Evolutionary conservation across 2,113 vertebrate species (phyloP).

Genomic region (Syngnathus floridae): DNA sequence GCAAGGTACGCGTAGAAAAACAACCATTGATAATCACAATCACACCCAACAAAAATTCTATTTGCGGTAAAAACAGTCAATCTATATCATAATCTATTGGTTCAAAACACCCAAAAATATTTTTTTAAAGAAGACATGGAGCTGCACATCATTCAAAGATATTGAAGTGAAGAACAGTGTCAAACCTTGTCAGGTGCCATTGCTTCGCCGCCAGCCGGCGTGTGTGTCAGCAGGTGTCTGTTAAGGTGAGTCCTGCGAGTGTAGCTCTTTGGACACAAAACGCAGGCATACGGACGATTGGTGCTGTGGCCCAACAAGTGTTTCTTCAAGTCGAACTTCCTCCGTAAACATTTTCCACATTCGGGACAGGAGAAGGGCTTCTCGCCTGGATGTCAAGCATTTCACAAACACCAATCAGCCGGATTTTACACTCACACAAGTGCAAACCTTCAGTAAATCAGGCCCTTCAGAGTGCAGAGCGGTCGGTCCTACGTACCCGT

Average conservation of each 20-base stretch:
- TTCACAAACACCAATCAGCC: not conserved
- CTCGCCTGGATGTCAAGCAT: constrained; percentile 47
- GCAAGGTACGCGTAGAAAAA: too few species aligned
- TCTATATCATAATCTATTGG: too few species aligned
- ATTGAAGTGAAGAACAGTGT: not conserved
- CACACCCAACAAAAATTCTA: too few species aligned
- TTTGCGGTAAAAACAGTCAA: too few species aligned
- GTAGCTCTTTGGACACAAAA: constrained; percentile 65
- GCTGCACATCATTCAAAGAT: not conserved
- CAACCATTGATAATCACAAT: too few species aligned
- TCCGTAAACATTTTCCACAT: constrained; percentile 63
- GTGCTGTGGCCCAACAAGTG: constrained; percentile 66
- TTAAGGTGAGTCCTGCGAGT: constrained; percentile 66
- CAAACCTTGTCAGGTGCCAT: not conserved
- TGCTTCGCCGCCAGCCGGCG: not conserved
- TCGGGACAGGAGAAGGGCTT: constrained; percentile 62
- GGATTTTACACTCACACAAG: not conserved
- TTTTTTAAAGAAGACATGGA: not conserved
- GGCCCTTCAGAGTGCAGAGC: not conserved
- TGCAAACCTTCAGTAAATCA: not conserved
- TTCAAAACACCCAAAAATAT: not conserved
- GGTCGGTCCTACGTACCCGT: constrained; percentile 39
- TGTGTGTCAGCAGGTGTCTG: constrained; percentile 62
- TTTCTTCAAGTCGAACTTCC: constrained; percentile 66
- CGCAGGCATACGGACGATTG: constrained; percentile 54